Percentiles rank a stretch among this genome's conserved stretches.
Conservation (phyloP, 2,888 invertebrate genomes). For the Cephus runcator region DNA sequence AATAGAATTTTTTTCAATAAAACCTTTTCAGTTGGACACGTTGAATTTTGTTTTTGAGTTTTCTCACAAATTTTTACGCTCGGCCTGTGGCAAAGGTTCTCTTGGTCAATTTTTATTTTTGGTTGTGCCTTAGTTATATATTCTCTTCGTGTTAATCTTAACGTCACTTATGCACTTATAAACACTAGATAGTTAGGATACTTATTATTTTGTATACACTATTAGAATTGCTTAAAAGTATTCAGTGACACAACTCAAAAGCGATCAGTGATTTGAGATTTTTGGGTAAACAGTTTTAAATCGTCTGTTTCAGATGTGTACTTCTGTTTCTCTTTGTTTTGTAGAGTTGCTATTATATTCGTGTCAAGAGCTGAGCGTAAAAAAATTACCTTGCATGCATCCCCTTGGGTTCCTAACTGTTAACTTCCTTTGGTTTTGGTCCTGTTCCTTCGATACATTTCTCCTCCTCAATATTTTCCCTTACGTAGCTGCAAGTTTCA, state of each 20-base stretch:
- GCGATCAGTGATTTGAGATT: neutral
- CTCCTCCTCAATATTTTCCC: constrained; percentile 26
- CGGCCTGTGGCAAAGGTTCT: constrained; percentile 34
- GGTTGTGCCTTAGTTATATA: neutral
- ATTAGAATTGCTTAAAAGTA: neutral
- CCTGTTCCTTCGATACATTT: constrained; percentile 19
- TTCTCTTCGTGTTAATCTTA: neutral
- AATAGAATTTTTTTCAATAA: constrained; percentile 61
- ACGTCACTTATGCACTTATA: neutral
- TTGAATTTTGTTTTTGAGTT: constrained; percentile 60
- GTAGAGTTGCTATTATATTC: constrained; percentile 1
- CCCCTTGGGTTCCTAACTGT: constrained; percentile 53
- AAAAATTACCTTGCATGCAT: constrained; percentile 51
- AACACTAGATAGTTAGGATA: neutral
- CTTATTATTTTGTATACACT: neutral
- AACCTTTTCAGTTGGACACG: constrained; percentile 62
- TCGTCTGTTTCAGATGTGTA: neutral
- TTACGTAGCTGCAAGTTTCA: neutral
- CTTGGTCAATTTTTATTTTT: neutral
- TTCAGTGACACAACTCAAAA: neutral
- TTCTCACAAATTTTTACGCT: constrained; percentile 54
- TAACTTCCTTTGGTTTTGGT: constrained; percentile 47
- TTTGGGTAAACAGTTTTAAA: neutral
- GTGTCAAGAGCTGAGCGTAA: constrained; percentile 52
- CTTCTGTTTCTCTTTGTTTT: constrained; percentile 6